A percentile compares a stretch with the other conserved stretches of the same genome.
phyloP scores from a whole-genome alignment of 2,113 vertebrate genomes.

The Ranitomeya imitator region DNA sequence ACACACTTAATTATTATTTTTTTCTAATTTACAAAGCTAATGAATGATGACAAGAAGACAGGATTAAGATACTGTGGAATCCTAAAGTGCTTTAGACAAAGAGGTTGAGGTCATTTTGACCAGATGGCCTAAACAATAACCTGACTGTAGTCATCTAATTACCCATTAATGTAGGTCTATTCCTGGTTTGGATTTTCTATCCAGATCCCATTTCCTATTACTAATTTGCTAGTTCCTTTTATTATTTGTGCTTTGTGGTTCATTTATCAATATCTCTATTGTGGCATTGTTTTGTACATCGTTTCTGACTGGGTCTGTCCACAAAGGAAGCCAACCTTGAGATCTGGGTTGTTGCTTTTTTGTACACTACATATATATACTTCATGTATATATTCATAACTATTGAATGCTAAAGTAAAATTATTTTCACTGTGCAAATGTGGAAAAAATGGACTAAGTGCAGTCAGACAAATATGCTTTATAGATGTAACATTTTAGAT shows the following conservation, averaged over 20 bases:
- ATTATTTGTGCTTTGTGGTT: slow-evolving; percentile 18
- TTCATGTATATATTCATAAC: neutral
- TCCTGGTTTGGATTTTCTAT: slow-evolving; percentile 32
- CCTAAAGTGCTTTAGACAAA: slow-evolving; percentile 28
- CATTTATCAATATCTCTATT: neutral
- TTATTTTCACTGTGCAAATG: neutral
- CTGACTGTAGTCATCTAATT: slow-evolving; percentile 43
- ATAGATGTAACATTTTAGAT: neutral
- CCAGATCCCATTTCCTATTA: slow-evolving; percentile 30
- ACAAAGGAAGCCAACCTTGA: neutral
- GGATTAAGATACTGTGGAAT: slow-evolving; percentile 31
- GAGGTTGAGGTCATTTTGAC: slow-evolving; percentile 38
- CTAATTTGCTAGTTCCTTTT: slow-evolving; percentile 19
- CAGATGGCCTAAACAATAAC: slow-evolving; percentile 44
- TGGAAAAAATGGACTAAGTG: neutral
- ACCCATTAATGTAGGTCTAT: slow-evolving; percentile 35
- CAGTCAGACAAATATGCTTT: neutral
- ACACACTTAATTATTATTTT: slow-evolving; percentile 14
- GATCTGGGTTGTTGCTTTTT: neutral
- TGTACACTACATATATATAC: neutral
- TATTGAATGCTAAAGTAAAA: neutral
- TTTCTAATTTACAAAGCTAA: slow-evolving; percentile 27
- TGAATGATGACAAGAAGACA: slow-evolving; percentile 26
- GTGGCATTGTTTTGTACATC: neutral
- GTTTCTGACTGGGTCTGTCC: neutral